Base-by-base conservation (phyloP, 2,797 vertebrate species). In the Lindbergichthys nudifrons region DNA sequence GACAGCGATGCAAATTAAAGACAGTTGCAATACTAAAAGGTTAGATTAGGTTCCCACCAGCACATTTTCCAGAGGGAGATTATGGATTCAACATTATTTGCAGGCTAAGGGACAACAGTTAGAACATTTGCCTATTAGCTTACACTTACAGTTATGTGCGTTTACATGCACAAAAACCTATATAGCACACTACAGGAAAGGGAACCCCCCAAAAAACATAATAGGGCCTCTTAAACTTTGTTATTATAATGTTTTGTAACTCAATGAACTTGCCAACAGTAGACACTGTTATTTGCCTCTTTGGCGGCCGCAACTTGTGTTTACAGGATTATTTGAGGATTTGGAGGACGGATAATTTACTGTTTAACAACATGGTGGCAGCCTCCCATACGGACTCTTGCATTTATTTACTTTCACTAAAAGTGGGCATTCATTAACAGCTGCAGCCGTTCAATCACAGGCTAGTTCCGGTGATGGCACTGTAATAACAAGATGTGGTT, bases 401-500 rank as follows among this genome's bases (percentile, higher is more conserved):
- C 36, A 15, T 52, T 26, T 67, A 57, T 65, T 59, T 52, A 41
- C 13, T 52, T 67, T 30, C 18, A 36, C 18, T 50, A 12, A 65
- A 61, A 23, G 10, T 65, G 43, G 50, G 23, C n/a, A 52, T 61
- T 41, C 2, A 43, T 67, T 36, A 57, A 59, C 47, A 32, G 48
- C 43, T 41, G 41, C 8, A 66, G 46, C 36, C 67, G 36, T 19
- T 7, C 2, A 18, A 57, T 5, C 3, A 1, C 32, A 36, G 32
- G 15, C 0, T 42, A 48, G 43, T 19, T 69, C 58, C 16, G n/a
- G 30, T n/a, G n/a, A 53, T 32, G 39, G 63, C 50, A 57, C 12
- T 64, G 56, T 54, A 59, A 57, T n/a, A 72, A 74, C 18, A 51
- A 60, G 5, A 39, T 41, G 19, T 36, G 21, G 43, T 32, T 23